Conservation (phyloP, 2,888 invertebrate species). For the Lasioglossum villosulum region DNA sequence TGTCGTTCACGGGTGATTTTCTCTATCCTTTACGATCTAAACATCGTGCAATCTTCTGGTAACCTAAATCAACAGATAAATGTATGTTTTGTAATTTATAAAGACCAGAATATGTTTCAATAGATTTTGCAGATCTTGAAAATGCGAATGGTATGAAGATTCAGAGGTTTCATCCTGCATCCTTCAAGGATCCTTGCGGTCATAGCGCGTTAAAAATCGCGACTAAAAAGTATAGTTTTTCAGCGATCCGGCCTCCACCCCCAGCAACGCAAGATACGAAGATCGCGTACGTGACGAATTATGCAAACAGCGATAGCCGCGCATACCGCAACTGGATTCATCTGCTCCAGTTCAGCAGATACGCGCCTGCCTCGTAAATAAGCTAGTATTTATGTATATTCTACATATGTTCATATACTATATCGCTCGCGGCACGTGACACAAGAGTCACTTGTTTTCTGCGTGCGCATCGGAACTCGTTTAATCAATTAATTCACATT, state of each 20-base stretch:
- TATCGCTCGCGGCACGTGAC: slow-evolving; percentile 36
- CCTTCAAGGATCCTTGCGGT: not conserved
- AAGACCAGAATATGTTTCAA: not conserved
- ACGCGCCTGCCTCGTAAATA: slow-evolving; percentile 43
- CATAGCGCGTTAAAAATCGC: not conserved
- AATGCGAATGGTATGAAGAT: not conserved
- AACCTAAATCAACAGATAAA: not conserved
- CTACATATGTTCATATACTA: not conserved
- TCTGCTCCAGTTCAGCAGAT: slow-evolving; percentile 47
- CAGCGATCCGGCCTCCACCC: not conserved
- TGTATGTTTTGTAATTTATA: not conserved
- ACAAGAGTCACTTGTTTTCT: slow-evolving; percentile 48
- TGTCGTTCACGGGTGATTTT: not conserved
- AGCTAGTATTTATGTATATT: slow-evolving; percentile 7
- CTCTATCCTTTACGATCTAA: not conserved
- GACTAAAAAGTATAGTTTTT: not conserved
- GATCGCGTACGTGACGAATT: slow-evolving; percentile 16
- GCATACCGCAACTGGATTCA: slow-evolving; percentile 38
- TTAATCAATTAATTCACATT: slow-evolving; percentile 23
- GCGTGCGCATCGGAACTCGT: slow-evolving; percentile 50
- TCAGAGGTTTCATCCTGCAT: not conserved
- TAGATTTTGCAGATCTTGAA: not conserved
- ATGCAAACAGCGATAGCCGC: slow-evolving; percentile 37
- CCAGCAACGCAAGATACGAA: slow-evolving; percentile 1
- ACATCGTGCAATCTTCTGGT: not conserved